These are phyloP conservation scores for Orius insidiosus DNA, from an alignment of 1,140 invertebrate genomes.

Conservation along the genomic window DNA sequence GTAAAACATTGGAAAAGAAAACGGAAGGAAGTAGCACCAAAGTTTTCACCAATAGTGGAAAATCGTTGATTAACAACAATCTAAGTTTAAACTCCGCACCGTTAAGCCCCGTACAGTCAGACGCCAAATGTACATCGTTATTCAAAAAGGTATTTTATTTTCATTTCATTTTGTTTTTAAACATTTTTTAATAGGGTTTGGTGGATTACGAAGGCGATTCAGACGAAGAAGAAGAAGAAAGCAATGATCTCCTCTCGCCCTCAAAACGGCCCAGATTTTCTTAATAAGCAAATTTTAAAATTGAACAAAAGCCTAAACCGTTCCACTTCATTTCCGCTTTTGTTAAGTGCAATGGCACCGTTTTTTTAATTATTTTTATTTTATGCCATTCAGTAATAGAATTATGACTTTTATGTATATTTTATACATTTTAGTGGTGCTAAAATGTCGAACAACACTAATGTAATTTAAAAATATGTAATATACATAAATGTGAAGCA, in stretches of 20 bases:
- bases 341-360: too few species aligned
- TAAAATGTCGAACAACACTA: conserved; percentile 6
- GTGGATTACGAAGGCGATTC: conserved; percentile 93
- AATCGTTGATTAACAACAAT: conserved; percentile 23
- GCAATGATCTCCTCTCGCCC: conserved; percentile 14
- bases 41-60: conserved; percentile 21
- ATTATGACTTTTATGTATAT: conserved; percentile 8
- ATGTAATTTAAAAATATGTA: conserved; percentile 5
- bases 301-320: too few species aligned
- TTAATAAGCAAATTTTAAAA: conserved; percentile 8
- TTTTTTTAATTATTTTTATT: too few species aligned
- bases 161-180: neutral
- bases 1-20: conserved; percentile 40
- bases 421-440: conserved; percentile 8
- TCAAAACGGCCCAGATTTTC: conserved; percentile 18
- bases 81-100: conserved; percentile 25
- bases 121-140: conserved; percentile 30
- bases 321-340: too few species aligned
- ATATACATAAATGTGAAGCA: conserved; percentile 3
- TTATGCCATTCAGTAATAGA: conserved; percentile 2
- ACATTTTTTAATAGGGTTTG: conserved; percentile 46
- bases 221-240: conserved; percentile 78
- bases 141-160: conserved; percentile 35
- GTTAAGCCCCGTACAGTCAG: conserved; percentile 28
- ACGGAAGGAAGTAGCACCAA: conserved; percentile 27